Conservation (phyloP, 2,888 invertebrate species). For the Anoncus sp. region DNA sequence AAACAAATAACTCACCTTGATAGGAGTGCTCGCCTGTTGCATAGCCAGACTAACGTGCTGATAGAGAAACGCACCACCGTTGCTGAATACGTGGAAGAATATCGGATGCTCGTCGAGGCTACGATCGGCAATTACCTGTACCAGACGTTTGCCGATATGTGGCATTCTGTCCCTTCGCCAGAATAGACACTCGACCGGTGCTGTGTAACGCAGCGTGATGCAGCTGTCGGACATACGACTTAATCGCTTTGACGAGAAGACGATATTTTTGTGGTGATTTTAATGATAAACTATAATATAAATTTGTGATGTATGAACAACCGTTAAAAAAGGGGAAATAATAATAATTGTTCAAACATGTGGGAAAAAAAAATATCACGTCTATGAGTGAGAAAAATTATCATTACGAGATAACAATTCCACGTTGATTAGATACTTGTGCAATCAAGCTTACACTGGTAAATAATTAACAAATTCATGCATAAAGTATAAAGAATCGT, state of each 20-base stretch:
- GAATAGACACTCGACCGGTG: slow-evolving; percentile 88
- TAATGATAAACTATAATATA: slow-evolving; percentile 4
- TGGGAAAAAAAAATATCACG: neutral
- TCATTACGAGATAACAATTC: too few species aligned
- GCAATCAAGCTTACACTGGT: too few species aligned
- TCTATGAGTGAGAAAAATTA: too few species aligned
- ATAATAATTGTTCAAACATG: neutral
- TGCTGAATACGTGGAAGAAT: slow-evolving; percentile 90
- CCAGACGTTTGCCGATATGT: slow-evolving; percentile 86
- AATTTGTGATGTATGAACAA: too few species aligned
- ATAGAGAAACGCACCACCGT: slow-evolving; percentile 90
- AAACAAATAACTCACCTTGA: slow-evolving; percentile 81
- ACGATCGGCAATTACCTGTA: slow-evolving; percentile 87
- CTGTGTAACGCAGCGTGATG: slow-evolving; percentile 89
- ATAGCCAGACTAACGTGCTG: slow-evolving; percentile 87
- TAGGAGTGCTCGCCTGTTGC: slow-evolving; percentile 84
- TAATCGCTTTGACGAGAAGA: slow-evolving; percentile 39
- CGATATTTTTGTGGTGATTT: slow-evolving; percentile 15
- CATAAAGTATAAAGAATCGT: too few species aligned
- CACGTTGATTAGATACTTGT: too few species aligned
- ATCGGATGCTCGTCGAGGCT: slow-evolving; percentile 89
- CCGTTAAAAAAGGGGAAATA: too few species aligned
- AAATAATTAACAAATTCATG: too few species aligned
- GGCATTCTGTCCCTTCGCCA: slow-evolving; percentile 87
- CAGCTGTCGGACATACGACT: slow-evolving; percentile 83